A percentile compares a stretch with the other conserved stretches of the same genome.
phyloP scores from a whole-genome alignment of 2,797 vertebrate species.

The Intellagama lesueurii region DNA sequence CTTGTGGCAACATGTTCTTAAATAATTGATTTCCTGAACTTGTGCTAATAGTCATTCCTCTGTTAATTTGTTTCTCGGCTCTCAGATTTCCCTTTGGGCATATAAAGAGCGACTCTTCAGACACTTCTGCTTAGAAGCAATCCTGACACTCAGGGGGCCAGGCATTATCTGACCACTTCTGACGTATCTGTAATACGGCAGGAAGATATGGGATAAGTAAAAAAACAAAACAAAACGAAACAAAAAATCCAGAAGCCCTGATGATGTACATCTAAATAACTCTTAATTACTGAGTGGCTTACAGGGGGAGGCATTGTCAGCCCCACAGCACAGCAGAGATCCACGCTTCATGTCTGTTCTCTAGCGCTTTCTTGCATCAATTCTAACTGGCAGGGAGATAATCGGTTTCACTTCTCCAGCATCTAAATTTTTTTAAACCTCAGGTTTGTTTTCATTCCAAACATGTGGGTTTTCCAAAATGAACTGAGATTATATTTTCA shows the following conservation, averaged over 20 bases:
- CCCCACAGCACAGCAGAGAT: not conserved
- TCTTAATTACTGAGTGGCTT: not conserved
- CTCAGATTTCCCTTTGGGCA: slow-evolving; percentile 6
- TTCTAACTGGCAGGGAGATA: not conserved
- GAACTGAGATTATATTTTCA: too few relatives aligned
- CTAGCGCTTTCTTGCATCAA: not conserved
- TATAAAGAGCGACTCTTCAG: not conserved
- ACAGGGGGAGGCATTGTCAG: not conserved
- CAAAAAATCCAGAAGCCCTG: not conserved
- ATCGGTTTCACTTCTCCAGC: too few relatives aligned
- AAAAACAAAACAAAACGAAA: too few relatives aligned
- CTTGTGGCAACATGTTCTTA: slow-evolving; percentile 15
- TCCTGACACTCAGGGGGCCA: not conserved
- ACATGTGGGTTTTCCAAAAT: too few relatives aligned
- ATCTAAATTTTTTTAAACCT: too few relatives aligned
- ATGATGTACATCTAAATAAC: not conserved
- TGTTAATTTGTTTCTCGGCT: not conserved
- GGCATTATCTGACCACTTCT: not conserved
- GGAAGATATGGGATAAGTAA: not conserved
- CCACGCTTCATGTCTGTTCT: not conserved
- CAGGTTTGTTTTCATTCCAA: too few relatives aligned
- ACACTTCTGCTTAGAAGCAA: not conserved
- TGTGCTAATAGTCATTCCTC: not conserved
- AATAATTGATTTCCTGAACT: slow-evolving; percentile 29
- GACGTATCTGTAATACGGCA: not conserved